Evolutionary conservation across 2,113 vertebrate species (phyloP), one percentile per base, ranked within the genome.

Genomic region (Anthoscopus minutus): DNA sequence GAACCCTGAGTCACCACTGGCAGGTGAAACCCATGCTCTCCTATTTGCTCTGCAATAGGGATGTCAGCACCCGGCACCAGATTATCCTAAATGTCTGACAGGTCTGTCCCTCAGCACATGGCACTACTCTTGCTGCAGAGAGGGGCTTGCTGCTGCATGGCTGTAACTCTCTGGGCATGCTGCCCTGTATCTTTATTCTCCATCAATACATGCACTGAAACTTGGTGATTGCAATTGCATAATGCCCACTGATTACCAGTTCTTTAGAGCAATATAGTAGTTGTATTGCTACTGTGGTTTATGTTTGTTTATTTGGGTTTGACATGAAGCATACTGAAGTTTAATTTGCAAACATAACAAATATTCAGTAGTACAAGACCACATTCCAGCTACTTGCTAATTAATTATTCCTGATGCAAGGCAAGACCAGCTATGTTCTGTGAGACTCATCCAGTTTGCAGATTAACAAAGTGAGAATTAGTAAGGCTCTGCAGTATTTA

Each of bases 391-490:
- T 94, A 70, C 27, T 44, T 83, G 33, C 64, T 88, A 57, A 81
- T 92, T 93, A 92, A 72, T 92, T 71, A 64, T 85, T 69, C 60
- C 56, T 50, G 76, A 83, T 87, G 79, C 69, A 67, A 87, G 86
- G 64, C 82, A 82, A 62, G 64, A 76, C 53, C 73, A 81, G 88
- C 65, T 94, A 15, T 33, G 17, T 86, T 95, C 80, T 67, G 53
- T 69, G 70, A 94, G 86, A 58, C 65, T 95, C 67, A 81, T 70
- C 88, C 79, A 70, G 89, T 92, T 62, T 87, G 81, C 88, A 95
- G 93, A 96, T 96, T 95, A 97, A 92, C 88, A 95, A 96, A 97
- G 91, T 70, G 67, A 88, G 95, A 94, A 97, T 96, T 95, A 95
- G 94, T 69, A 67, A 91, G 74, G 83, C 96, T 95, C 88, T 92